A percentile compares a stretch with the other conserved stretches of the same genome.
Evolutionary conservation across 2,888 invertebrate genomes (phyloP).

Genomic region (Flexamia atlantica): DNA sequence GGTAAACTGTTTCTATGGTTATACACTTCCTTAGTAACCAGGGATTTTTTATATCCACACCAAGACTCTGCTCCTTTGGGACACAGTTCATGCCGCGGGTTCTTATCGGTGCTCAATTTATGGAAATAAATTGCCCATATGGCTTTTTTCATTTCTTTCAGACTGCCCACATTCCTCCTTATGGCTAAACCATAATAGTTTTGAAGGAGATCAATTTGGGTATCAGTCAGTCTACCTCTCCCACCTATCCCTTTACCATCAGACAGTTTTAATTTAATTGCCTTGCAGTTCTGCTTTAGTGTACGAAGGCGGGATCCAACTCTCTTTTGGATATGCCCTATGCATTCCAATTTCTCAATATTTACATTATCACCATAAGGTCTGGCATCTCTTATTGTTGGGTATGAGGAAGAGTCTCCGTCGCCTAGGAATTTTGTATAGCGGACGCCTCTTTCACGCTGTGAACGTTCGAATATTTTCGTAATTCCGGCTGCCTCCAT

Average conservation of each 20-base stretch:
- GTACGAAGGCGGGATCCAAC: conserved; percentile 63
- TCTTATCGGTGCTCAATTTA: conserved; percentile 68
- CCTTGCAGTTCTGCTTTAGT: conserved; percentile 26
- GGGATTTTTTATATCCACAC: conserved; percentile 67
- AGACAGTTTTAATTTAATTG: background rate
- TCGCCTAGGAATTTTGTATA: conserved; percentile 61
- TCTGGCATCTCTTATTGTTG: background rate
- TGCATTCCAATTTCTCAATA: conserved; percentile 50
- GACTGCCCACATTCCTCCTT: conserved; percentile 7
- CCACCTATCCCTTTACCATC: conserved; percentile 64
- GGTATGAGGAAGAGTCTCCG: conserved; percentile 30
- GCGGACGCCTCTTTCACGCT: conserved; percentile 43
- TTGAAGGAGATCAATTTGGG: background rate
- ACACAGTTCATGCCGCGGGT: conserved; percentile 69
- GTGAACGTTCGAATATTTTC: no score
- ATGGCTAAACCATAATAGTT: background rate
- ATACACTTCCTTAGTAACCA: background rate
- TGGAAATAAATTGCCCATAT: conserved; percentile 70
- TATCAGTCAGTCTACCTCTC: conserved; percentile 68
- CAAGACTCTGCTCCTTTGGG: conserved; percentile 65
- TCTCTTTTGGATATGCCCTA: conserved; percentile 56
- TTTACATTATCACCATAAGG: conserved; percentile 63
- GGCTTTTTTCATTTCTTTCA: conserved; percentile 68
- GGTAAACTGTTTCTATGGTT: background rate
- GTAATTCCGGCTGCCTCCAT: conserved; percentile 66